A percentile compares a stretch with the other conserved stretches of the same genome.
phyloP scores from a whole-genome alignment of 2,797 vertebrate species.

The Sebastes reedi region DNA sequence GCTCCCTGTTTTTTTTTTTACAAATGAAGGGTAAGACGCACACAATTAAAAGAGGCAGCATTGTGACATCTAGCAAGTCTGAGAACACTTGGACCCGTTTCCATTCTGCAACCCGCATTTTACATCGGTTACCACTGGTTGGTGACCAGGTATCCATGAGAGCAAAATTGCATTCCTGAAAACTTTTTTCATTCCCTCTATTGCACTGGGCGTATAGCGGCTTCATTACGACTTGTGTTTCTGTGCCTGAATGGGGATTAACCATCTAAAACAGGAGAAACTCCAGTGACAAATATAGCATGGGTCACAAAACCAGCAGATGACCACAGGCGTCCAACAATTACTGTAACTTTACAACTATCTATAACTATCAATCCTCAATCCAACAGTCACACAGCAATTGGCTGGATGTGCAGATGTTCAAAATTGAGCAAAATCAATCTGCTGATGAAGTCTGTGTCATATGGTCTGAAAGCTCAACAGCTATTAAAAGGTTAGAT shows the following conservation, averaged over 20 bases:
- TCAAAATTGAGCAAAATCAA: background rate
- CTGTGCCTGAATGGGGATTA: background rate
- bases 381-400: background rate
- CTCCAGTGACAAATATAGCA: background rate
- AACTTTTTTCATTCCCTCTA: background rate
- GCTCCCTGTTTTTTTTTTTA: background rate
- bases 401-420: background rate
- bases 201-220: background rate
- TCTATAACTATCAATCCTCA: too few species aligned
- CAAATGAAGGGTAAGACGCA: background rate
- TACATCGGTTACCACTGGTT: background rate
- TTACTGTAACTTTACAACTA: too few species aligned
- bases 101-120: background rate
- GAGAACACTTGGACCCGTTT: too few species aligned
- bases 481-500: background rate
- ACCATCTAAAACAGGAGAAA: background rate
- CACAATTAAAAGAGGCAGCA: background rate
- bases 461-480: background rate
- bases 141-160: too few species aligned
- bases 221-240: background rate
- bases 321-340: background rate
- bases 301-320: background rate
- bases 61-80: background rate
- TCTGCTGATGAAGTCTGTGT: background rate
- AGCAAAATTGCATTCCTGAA: background rate